A percentile compares a stretch with the other conserved stretches of the same genome.
Conservation (phyloP, 2,888 invertebrate genomes). For the Eupeodes latifasciatus region DNA sequence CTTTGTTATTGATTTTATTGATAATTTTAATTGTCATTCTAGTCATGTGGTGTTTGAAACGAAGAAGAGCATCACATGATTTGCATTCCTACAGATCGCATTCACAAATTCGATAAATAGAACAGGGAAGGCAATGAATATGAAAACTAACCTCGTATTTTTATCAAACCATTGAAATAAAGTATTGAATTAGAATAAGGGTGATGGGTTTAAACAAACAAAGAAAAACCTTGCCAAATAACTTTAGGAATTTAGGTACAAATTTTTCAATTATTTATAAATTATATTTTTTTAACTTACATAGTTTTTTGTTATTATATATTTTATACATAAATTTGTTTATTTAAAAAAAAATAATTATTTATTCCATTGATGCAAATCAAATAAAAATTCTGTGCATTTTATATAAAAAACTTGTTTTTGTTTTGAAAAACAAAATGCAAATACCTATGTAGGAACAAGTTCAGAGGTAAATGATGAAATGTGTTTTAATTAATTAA, state of each 20-base stretch:
- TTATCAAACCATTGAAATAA: neutral
- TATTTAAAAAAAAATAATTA: too few species aligned
- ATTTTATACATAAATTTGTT: too few species aligned
- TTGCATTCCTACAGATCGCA: constrained; percentile 86
- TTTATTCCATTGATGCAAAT: too few species aligned
- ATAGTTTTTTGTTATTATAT: neutral
- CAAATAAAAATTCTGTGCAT: too few species aligned
- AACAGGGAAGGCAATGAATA: neutral
- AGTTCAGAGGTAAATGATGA: too few species aligned
- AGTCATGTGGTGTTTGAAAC: constrained; percentile 87
- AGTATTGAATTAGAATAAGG: constrained; percentile 25
- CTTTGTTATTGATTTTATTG: constrained; percentile 87
- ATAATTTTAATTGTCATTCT: constrained; percentile 86
- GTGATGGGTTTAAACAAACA: constrained; percentile 2
- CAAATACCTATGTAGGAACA: too few species aligned
- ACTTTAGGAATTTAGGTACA: constrained; percentile 15
- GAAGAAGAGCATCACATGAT: constrained; percentile 86
- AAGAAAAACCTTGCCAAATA: constrained; percentile 15
- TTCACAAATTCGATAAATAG: constrained; percentile 76
- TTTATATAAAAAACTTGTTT: too few species aligned
- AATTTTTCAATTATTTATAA: constrained; percentile 14
- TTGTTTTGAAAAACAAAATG: too few species aligned
- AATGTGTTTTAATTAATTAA: too few species aligned
- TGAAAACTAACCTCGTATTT: neutral
- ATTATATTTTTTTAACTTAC: neutral